These are phyloP conservation scores for Lerista edwardsae DNA, from an alignment of 2,797 vertebrate genomes.

Conservation along the genomic window DNA sequence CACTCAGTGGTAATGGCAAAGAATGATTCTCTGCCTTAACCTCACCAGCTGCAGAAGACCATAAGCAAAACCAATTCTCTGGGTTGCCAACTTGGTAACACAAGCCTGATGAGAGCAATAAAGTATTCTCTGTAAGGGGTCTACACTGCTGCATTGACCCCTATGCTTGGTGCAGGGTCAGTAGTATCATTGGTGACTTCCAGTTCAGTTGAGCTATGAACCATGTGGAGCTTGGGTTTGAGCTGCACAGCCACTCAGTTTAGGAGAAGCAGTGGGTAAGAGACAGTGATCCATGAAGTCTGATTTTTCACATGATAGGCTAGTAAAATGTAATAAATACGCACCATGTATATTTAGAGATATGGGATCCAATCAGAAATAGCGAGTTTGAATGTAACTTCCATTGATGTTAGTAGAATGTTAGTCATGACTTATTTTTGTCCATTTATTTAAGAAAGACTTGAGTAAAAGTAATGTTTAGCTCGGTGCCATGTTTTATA, in stretches of 20 bases:
- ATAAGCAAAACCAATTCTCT: not conserved
- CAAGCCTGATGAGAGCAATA: not conserved
- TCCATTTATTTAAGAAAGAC: not conserved
- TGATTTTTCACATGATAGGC: not conserved
- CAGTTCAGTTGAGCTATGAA: no score
- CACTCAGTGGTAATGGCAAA: not conserved
- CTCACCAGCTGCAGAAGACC: not conserved
- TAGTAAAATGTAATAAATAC: not conserved
- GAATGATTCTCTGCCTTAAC: not conserved
- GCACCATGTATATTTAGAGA: not conserved
- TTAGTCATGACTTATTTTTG: not conserved
- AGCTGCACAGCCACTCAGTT: no score
- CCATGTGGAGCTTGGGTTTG: no score
- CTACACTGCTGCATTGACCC: no score
- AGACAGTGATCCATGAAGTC: not conserved
- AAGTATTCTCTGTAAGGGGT: no score
- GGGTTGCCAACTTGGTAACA: not conserved
- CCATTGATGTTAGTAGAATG: not conserved
- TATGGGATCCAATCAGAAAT: not conserved
- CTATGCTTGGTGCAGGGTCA: no score
- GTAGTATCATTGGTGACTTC: no score
- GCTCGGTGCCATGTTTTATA: not conserved
- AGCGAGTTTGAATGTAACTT: not conserved
- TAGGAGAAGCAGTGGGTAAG: not conserved
- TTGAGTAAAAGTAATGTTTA: not conserved